Evolutionary conservation across 2,797 vertebrate genomes (phyloP).

Genomic region (Uromys caudimaculatus): DNA sequence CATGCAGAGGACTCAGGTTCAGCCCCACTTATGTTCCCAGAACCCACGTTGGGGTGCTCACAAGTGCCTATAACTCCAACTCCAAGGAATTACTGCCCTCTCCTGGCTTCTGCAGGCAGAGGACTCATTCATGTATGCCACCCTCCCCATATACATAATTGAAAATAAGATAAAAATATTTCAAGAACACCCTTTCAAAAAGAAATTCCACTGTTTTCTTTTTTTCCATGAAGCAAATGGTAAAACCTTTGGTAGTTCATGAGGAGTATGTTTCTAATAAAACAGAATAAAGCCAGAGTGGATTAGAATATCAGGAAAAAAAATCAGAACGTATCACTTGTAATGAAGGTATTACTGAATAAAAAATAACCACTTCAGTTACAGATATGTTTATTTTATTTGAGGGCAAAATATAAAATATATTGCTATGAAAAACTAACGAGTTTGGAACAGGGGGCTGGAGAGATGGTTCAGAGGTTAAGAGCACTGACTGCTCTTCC

Average conservation of each 20-base stretch:
- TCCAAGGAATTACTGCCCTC: background rate
- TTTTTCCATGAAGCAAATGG: background rate
- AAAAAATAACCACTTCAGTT: background rate
- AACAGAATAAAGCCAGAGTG: background rate
- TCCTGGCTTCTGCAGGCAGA: background rate
- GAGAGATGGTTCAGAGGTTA: too few relatives aligned
- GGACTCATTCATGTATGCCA: background rate
- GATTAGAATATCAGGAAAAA: background rate
- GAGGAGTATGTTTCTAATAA: slow-evolving; percentile 28
- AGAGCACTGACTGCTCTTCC: too few relatives aligned
- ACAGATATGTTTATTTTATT: background rate
- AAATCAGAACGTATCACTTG: background rate
- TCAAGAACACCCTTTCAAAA: background rate
- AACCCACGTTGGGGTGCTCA: background rate
- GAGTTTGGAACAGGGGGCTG: background rate
- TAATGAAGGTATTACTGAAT: background rate
- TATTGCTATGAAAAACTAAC: background rate
- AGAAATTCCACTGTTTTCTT: background rate
- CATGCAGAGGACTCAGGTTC: too few relatives aligned
- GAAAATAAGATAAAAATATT: background rate
- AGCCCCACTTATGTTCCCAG: background rate
- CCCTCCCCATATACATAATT: background rate
- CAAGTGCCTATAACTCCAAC: background rate
- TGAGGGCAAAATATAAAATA: background rate
- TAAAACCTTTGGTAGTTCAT: background rate